Evolutionary conservation across 1,140 invertebrate genomes (phyloP).

Genomic region (Drosophila nannoptera): DNA sequence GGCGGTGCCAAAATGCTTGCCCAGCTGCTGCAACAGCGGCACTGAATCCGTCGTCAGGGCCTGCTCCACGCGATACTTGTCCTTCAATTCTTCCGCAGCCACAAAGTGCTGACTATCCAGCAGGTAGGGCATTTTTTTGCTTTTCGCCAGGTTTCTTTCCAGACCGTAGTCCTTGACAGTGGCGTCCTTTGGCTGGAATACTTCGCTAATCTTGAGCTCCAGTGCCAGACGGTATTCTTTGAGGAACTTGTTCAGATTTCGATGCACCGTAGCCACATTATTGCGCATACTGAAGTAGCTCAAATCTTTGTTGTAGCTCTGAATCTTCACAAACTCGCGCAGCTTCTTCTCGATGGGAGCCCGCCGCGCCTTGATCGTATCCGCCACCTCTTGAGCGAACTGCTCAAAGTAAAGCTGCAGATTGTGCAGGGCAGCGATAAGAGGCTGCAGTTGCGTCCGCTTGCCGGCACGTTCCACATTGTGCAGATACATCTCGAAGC

Average conservation of each 20-base stretch:
- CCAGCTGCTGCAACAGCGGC: constrained; percentile 54
- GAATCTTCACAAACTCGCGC: constrained; percentile 96
- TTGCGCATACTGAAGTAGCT: constrained; percentile 96
- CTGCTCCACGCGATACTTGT: constrained; percentile 38
- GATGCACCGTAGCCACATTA: constrained; percentile 91
- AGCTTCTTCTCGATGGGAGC: constrained; percentile 94
- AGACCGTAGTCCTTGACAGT: constrained; percentile 71
- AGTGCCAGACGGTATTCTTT: constrained; percentile 86
- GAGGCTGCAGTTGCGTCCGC: constrained; percentile 67
- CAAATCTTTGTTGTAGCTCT: constrained; percentile 94
- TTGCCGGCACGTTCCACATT: constrained; percentile 50
- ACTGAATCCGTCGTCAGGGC: constrained; percentile 17
- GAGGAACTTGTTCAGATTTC: constrained; percentile 91
- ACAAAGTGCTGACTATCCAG: constrained; percentile 63
- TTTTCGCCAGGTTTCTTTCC: constrained; percentile 47
- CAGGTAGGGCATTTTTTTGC: constrained; percentile 52
- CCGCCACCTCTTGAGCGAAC: constrained; percentile 84
- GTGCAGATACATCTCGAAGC: constrained; percentile 73
- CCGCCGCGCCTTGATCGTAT: constrained; percentile 84
- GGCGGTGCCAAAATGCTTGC: constrained; percentile 81
- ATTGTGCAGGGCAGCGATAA: constrained; percentile 89
- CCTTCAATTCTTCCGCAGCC: constrained; percentile 48
- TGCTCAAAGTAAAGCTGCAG: constrained; percentile 91
- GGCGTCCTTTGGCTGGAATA: constrained; percentile 73
- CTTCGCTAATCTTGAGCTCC: constrained; percentile 76